phyloP scores from a whole-genome alignment of 2,113 vertebrate genomes.

The Megaleporinus macrocephalus region DNA sequence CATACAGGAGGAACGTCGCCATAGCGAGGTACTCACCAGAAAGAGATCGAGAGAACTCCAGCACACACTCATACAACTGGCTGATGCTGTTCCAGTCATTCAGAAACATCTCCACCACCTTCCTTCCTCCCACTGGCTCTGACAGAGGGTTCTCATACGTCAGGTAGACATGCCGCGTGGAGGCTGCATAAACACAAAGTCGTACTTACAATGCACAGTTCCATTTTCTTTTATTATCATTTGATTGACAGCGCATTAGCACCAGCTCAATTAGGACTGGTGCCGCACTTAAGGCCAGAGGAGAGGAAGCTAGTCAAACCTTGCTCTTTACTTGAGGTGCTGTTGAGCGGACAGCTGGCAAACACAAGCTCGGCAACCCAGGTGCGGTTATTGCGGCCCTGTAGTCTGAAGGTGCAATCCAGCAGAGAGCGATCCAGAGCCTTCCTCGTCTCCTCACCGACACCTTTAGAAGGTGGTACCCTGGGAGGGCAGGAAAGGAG shows the following conservation, averaged over 20 bases:
- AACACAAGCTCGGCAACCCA: conserved; percentile 98
- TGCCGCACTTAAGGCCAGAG: neutral
- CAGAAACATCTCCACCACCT: conserved; percentile 98
- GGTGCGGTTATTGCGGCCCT: conserved; percentile 97
- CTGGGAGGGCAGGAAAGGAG: conserved; percentile 65
- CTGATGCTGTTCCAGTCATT: conserved; percentile 97
- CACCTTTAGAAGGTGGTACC: conserved; percentile 92
- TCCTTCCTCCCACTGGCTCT: conserved; percentile 94
- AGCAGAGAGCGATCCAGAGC: conserved; percentile 91
- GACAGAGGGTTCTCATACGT: conserved; percentile 96
- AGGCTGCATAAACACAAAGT: conserved; percentile 73
- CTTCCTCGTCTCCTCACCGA: conserved; percentile 91
- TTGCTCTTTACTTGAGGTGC: conserved; percentile 94
- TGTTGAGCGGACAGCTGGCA: conserved; percentile 94
- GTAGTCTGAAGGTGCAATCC: conserved; percentile 96
- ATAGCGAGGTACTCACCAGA: conserved; percentile 77
- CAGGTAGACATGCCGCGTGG: conserved; percentile 93
- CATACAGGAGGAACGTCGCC: too few relatives aligned
- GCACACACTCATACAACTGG: conserved; percentile 94
- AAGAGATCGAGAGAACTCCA: conserved; percentile 91
- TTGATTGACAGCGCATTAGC: neutral
- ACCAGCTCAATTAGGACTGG: neutral
- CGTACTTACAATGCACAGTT: neutral
- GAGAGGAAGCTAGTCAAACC: conserved; percentile 70
- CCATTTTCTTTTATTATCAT: neutral